A percentile compares a stretch with the other conserved stretches of the same genome.
These are phyloP conservation scores for Willisornis vidua DNA, from an alignment of 2,113 vertebrate species.

Conservation along the genomic window DNA sequence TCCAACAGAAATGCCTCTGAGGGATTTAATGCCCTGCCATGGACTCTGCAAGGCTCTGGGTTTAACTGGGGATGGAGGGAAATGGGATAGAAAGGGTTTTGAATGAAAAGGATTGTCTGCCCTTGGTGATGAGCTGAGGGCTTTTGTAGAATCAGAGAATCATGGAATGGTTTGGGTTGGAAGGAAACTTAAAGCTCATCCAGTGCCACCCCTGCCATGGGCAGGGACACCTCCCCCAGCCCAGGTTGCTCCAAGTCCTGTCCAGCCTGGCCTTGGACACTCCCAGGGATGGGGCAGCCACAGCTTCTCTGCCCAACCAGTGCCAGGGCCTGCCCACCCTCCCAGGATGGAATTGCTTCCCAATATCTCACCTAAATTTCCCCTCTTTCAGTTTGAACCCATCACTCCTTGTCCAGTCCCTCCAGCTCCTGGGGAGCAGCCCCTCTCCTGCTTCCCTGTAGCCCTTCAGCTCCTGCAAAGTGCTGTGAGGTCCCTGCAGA, in stretches of 20 bases:
- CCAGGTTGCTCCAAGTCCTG: background rate
- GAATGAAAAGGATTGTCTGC: background rate
- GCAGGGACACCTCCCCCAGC: background rate
- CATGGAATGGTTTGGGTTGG: background rate
- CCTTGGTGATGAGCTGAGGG: background rate
- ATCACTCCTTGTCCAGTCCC: too few relatives aligned
- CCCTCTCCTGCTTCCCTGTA: background rate
- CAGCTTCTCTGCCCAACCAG: background rate
- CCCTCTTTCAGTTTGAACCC: background rate
- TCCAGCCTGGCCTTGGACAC: background rate
- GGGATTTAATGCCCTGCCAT: accelerated
- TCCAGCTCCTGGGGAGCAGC: background rate
- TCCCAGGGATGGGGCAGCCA: background rate
- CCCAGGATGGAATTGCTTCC: background rate
- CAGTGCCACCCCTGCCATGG: background rate
- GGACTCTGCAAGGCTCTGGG: background rate
- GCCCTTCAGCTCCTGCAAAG: background rate
- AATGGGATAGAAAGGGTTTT: background rate
- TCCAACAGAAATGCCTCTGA: background rate
- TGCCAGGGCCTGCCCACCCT: background rate
- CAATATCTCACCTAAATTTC: background rate
- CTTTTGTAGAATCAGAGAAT: background rate
- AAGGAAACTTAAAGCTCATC: accelerated
- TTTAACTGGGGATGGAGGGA: background rate
- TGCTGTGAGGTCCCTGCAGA: background rate